These are phyloP conservation scores for Helicoverpa assulta DNA, from an alignment of 2,888 invertebrate genomes.

Conservation along the genomic window DNA sequence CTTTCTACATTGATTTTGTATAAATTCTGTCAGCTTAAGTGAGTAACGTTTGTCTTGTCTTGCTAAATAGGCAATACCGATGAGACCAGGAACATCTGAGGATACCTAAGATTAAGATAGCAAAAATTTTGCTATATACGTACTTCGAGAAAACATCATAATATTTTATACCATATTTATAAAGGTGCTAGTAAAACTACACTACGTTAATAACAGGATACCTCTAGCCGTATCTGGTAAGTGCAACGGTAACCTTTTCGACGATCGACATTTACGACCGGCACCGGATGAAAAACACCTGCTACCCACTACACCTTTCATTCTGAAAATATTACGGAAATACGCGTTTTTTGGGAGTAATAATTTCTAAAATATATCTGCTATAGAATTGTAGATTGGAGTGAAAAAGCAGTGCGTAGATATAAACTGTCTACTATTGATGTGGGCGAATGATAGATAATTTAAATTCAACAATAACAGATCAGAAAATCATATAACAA, in stretches of 20 bases:
- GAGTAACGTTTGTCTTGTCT: too few species aligned
- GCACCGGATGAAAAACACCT: slow-evolving; percentile 56
- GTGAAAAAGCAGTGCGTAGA: too few species aligned
- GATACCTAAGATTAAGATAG: too few species aligned
- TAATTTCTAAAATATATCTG: not conserved
- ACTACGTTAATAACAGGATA: slow-evolving; percentile 7
- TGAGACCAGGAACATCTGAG: too few species aligned
- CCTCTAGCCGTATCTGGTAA: slow-evolving; percentile 31
- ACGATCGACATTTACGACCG: slow-evolving; percentile 54
- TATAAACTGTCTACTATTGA: too few species aligned
- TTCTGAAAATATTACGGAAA: slow-evolving; percentile 35
- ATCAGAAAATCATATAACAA: too few species aligned
- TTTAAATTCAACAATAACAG: too few species aligned
- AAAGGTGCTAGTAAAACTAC: slow-evolving; percentile 1
- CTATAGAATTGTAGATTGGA: not conserved
- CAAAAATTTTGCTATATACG: too few species aligned
- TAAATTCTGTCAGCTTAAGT: too few species aligned
- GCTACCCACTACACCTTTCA: slow-evolving; percentile 22
- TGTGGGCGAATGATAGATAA: too few species aligned
- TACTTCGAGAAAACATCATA: not conserved
- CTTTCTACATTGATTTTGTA: too few species aligned
- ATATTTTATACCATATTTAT: not conserved
- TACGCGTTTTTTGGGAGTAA: not conserved
- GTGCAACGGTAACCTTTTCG: slow-evolving; percentile 45
- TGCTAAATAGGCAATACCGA: too few species aligned